Evolutionary conservation across 2,888 invertebrate genomes (phyloP).

Genomic region (Lycaena phlaeas): DNA sequence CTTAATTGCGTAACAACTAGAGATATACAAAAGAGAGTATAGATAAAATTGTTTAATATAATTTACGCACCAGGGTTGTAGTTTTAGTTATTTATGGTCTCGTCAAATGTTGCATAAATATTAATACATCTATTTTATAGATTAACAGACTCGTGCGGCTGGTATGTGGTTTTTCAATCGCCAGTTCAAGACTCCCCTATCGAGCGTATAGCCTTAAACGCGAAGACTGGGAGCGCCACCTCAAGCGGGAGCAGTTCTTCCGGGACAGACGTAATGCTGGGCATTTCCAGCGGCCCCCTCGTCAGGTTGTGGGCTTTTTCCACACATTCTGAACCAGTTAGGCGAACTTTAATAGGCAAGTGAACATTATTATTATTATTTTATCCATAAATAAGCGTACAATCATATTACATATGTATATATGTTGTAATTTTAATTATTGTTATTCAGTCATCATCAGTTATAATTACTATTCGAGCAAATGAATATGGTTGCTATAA

Average conservation of each 20-base stretch:
- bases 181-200: constrained; percentile 91
- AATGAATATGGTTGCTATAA: no score
- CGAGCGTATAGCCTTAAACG: constrained; percentile 93
- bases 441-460: no score
- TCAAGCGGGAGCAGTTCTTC: constrained; percentile 45
- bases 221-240: constrained; percentile 61
- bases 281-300: constrained; percentile 58
- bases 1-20: no score
- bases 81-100: no score
- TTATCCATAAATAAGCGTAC: no score
- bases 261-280: constrained; percentile 63
- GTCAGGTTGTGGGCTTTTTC: constrained; percentile 66
- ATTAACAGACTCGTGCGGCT: constrained; percentile 96
- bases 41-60: no score
- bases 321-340: constrained; percentile 61
- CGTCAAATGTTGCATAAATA: not conserved
- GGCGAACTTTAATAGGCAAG: constrained; percentile 61
- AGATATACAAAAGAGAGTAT: no score
- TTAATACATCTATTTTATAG: constrained; percentile 40
- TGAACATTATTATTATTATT: no score
- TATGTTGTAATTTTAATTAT: no score
- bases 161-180: constrained; percentile 96
- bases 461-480: no score
- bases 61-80: no score
- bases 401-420: no score